Conservation (phyloP, 2,888 invertebrate genomes). For the Timandra comae region DNA sequence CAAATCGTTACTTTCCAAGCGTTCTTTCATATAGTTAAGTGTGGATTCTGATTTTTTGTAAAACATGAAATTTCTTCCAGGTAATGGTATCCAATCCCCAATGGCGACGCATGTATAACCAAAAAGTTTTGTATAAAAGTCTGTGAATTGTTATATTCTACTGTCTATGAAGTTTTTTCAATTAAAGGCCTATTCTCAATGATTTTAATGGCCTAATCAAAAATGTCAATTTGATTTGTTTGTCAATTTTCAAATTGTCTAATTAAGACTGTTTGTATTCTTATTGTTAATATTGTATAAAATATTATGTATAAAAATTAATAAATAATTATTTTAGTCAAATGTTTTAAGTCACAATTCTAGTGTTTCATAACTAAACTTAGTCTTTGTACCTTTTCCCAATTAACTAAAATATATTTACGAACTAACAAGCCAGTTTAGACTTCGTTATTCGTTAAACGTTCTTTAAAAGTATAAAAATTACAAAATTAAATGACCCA, state of each 20-base stretch:
- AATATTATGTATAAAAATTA: constrained; percentile 20
- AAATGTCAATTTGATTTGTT: constrained; percentile 27
- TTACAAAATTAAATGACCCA: no score
- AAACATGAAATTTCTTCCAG: constrained; percentile 43
- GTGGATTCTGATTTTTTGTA: no score
- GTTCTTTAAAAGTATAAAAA: no score
- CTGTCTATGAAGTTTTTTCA: constrained; percentile 20
- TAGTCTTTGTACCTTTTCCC: no score
- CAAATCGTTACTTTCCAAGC: no score
- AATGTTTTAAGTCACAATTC: no score
- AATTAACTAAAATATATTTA: no score
- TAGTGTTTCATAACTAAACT: no score
- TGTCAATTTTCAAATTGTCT: constrained; percentile 52
- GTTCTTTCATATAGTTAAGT: no score
- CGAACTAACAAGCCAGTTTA: no score
- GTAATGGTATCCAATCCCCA: constrained; percentile 65
- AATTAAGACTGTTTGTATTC: constrained; percentile 62
- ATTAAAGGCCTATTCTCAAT: constrained; percentile 14
- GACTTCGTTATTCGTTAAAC: no score
- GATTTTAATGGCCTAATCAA: constrained; percentile 6
- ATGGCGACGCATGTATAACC: constrained; percentile 80
- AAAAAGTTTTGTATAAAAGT: constrained; percentile 28
- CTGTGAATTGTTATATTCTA: constrained; percentile 8
- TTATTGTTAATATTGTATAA: constrained; percentile 40
- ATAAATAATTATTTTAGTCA: not conserved